Evolutionary conservation across 2,888 invertebrate genomes (phyloP).

Genomic region (Orthosia gracilis): DNA sequence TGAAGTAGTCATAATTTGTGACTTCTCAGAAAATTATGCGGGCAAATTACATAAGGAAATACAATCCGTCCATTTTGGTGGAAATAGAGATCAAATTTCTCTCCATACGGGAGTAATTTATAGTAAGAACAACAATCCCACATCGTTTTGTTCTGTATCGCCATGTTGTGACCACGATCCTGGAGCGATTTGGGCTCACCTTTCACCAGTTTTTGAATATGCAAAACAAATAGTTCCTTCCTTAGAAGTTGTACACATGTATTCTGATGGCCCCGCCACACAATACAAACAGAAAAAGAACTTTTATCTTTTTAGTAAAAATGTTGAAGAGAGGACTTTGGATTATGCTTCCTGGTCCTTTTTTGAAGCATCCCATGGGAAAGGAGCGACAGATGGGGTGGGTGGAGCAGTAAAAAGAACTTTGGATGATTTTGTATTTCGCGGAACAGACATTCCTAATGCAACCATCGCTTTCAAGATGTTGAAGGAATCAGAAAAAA

Average conservation of each 20-base stretch:
- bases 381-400: conserved; percentile 36
- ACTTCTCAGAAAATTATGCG: conserved; percentile 55
- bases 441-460: conserved; percentile 39
- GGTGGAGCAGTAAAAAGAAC: conserved; percentile 37
- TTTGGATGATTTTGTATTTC: conserved; percentile 42
- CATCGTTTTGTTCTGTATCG: conserved; percentile 37
- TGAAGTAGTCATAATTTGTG: conserved; percentile 34
- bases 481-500: conserved; percentile 44
- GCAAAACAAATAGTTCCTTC: conserved; percentile 38
- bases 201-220: conserved; percentile 48
- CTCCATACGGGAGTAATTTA: too few species aligned
- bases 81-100: conserved; percentile 20
- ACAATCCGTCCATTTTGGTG: conserved; percentile 50
- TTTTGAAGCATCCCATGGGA: conserved; percentile 49
- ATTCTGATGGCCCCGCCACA: conserved; percentile 42
- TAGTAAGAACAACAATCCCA: conserved; percentile 36
- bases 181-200: conserved; percentile 52
- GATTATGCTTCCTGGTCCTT: conserved; percentile 47
- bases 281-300: conserved; percentile 42
- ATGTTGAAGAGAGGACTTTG: conserved; percentile 18
- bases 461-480: conserved; percentile 40
- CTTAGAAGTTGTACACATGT: conserved; percentile 40
- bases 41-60: conserved; percentile 47
- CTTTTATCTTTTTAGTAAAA: conserved; percentile 29
- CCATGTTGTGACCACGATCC: conserved; percentile 47